Conservation (phyloP, 2,113 vertebrate genomes). For the Notiomystis cincta region DNA sequence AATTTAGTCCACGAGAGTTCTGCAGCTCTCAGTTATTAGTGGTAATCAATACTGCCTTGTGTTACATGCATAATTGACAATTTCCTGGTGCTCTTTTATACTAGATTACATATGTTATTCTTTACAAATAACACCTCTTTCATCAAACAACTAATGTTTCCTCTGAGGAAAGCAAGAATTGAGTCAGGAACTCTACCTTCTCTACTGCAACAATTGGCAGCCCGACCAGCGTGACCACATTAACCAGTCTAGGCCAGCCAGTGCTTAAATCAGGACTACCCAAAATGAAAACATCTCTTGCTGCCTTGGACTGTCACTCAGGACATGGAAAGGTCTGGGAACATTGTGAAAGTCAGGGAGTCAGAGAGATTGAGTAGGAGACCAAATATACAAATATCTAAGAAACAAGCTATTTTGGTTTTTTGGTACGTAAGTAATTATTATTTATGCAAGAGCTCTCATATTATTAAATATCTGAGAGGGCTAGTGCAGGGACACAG, state of each 20-base stretch:
- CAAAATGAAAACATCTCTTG: neutral
- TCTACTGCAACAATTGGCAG: neutral
- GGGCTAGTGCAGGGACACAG: fast-evolving
- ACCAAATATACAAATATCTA: neutral
- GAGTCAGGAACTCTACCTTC: neutral
- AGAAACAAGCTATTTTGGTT: neutral
- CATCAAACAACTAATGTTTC: neutral
- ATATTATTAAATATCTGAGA: neutral
- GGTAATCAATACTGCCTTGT: neutral
- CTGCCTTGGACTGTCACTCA: neutral
- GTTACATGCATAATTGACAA: neutral
- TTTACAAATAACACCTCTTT: neutral
- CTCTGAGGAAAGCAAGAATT: neutral
- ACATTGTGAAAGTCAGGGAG: neutral
- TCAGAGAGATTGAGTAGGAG: neutral
- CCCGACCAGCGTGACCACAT: neutral
- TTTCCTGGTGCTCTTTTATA: neutral
- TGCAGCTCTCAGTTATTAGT: neutral
- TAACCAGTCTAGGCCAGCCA: neutral
- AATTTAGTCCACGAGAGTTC: neutral
- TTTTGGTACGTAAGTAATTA: neutral
- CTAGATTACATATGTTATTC: neutral
- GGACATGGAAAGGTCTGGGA: neutral
- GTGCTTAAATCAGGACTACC: neutral
- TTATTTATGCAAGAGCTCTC: neutral